Percentiles rank a stretch among this genome's conserved stretches.
Evolutionary conservation across 1,140 invertebrate species (phyloP).

Genomic region (Cydia fagiglandana): DNA sequence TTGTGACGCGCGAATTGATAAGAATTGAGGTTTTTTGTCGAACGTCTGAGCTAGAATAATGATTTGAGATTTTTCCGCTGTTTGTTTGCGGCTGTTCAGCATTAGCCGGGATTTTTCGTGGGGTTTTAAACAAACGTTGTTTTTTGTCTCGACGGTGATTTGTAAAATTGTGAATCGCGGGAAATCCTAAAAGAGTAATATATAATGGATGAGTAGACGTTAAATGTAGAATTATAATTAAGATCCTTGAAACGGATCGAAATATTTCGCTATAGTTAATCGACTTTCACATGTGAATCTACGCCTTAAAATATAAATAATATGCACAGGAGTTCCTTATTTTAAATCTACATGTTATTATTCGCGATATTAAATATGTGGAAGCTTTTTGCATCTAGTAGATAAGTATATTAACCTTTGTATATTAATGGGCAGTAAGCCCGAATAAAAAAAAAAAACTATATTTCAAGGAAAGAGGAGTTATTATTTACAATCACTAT

Average conservation of each 20-base stretch:
- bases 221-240: no score
- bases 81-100: not conserved
- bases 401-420: no score
- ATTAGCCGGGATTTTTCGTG: not conserved
- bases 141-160: not conserved
- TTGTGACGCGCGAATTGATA: constrained; percentile 25
- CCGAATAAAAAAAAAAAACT: not conserved
- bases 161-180: not conserved
- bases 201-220: no score
- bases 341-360: not conserved
- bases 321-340: no score
- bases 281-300: no score
- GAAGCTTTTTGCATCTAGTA: no score
- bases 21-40: constrained; percentile 17
- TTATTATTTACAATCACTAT: constrained; percentile 16
- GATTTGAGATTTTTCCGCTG: constrained; percentile 17
- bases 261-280: no score
- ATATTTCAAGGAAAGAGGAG: not conserved
- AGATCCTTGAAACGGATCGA: no score
- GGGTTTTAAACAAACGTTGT: not conserved
- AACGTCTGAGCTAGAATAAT: constrained; percentile 16
- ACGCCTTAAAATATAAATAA: not conserved
- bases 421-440: no score
- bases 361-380: not conserved
- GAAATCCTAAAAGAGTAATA: no score